Evolutionary conservation across 2,113 vertebrate genomes (phyloP), one percentile per base, ranked within the genome.

Genomic region (Hylia prasina): DNA sequence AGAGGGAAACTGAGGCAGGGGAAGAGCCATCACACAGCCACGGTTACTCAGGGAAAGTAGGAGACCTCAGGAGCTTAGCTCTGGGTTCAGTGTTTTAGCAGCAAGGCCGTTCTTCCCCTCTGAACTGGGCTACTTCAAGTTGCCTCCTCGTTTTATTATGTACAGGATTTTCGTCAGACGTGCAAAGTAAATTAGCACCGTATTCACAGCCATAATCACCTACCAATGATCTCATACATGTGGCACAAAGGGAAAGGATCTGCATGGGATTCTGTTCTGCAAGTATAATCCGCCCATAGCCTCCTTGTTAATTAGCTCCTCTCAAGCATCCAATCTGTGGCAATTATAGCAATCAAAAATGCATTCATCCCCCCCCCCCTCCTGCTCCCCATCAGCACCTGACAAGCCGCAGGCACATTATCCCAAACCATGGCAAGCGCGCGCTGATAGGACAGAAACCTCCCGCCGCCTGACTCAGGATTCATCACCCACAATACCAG

Each of bases 291-390:
- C 79, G 81, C 47, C 91, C 84, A 97, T 96, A 97, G 97, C 97
- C 96, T 97, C 95, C 97, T 97, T 61, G 87, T 97, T 98, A 97
- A 98, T 97, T 96, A 96, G 94, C 95, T 94, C 27, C 96, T 97
- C 96, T 97, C 98, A 97, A 97, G 97, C 70, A 23, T 90, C 97
- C 97, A 98, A 98, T 98, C 96, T 98, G 95, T 95, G 18, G 95
- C 97, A 98, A 98, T 98, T 98, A 98, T 86, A 97, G 98, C 98
- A 98, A 98, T 98, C 97, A 98, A 98, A 98, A 98, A 97, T 97
- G 97, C 97, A 98, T 98, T 98, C 98, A 98, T 92, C 79, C 86
- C 87, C 94, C 83, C 95, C 57, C 88, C 95, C 90, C 92, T 81
- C 89, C 96, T 89, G 91, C 93, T 94, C 95, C 95, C 94, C 94